Base-by-base conservation (phyloP, 2,113 vertebrate species). In the Dipodomys merriami region DNA sequence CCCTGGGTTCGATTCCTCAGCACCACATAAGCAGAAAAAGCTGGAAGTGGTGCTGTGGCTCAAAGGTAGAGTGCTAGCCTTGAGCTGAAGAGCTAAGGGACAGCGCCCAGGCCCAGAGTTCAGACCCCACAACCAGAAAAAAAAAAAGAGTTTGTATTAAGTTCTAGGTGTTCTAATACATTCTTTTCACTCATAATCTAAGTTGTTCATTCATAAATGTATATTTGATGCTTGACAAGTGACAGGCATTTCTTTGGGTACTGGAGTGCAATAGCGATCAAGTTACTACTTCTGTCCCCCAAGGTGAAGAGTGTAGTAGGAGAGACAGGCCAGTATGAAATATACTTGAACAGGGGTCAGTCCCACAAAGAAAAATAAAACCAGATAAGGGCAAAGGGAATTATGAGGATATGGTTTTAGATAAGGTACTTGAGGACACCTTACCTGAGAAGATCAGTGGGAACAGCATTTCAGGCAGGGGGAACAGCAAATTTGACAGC, bases 381-480 rank as follows among this genome's bases (percentile, higher is more conserved):
- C 23, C 30, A 71, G 86, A 5, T 20, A 20, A 94, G 67, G 74
- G n/a, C 19, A 8, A 0, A 8, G 22, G 11, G 20, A 62, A 15
- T 12, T 12, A 44, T 2, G 18, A 15, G 27, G 19, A 1, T 11
- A 16, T 7, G n/a, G 3, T 35, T n/a, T 68, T 10, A 57, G 68
- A 53, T 7, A n/a, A 71, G 53, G 30, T n/a, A 65, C 53, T 80
- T 33, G 65, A n/a, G 35, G 65, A 91, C 92, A 35, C 9, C 35
- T 89, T 74, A 29, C 74, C 10, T 69, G 64, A 82, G 82, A 72
- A 71, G 30, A 88, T 44, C 22, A 49, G 44, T 20, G 44, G 82
- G 88, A 91, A 84, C 83, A 67, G 60, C 78, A 60, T 90, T 93
- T 71, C 53, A 16, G 71, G 80, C 3, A 30, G 25, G 78, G 46